These are phyloP conservation scores for Enchytraeus crypticus DNA, from an alignment of 2,888 invertebrate genomes.

Conservation along the genomic window DNA sequence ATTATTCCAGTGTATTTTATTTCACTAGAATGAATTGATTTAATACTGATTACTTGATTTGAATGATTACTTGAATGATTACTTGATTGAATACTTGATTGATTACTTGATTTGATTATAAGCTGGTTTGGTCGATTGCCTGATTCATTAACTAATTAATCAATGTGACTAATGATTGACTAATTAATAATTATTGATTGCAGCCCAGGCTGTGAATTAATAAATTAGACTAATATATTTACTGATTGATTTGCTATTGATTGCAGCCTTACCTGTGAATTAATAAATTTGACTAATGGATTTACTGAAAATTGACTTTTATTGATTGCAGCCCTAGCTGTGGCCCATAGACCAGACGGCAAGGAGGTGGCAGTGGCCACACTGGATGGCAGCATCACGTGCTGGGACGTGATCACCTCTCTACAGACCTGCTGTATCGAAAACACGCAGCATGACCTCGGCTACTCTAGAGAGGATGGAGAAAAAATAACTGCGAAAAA, in stretches of 20 bases:
- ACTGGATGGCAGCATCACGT: constrained; percentile 53
- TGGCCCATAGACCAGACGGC: constrained; percentile 81
- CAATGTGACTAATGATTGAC: no score
- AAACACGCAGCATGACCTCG: constrained; percentile 79
- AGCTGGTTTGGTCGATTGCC: background rate
- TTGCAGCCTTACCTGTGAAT: background rate
- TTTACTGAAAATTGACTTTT: background rate
- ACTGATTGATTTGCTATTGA: no score
- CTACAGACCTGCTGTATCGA: constrained; percentile 68
- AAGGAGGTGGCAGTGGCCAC: constrained; percentile 85
- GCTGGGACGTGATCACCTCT: constrained; percentile 38
- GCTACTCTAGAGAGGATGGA: constrained; percentile 69
- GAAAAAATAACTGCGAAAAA: constrained; percentile 82
- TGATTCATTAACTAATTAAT: no score
- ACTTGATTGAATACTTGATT: background rate
- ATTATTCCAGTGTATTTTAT: no score
- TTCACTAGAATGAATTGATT: no score
- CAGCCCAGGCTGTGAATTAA: background rate
- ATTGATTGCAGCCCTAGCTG: constrained; percentile 58
- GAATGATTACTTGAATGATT: background rate
- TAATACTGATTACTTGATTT: no score
- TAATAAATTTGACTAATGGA: background rate
- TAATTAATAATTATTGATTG: no score
- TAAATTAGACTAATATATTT: background rate
- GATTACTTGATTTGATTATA: background rate